These are phyloP conservation scores for Papilio elwesi DNA, from an alignment of 2,888 invertebrate genomes.

Conservation along the genomic window DNA sequence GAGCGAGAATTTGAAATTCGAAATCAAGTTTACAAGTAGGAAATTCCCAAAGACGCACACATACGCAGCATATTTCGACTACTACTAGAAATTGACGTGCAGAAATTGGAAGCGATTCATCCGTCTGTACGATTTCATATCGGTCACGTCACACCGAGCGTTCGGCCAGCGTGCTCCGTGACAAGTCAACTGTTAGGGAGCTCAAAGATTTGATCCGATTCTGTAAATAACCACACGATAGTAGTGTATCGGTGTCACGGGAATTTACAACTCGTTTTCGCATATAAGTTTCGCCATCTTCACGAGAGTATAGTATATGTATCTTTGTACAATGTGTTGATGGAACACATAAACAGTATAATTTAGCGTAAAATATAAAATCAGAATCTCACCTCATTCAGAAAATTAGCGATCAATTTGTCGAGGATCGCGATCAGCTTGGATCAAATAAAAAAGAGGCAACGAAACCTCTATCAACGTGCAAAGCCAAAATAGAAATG, in stretches of 20 bases:
- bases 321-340: too few species aligned
- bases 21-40: background rate
- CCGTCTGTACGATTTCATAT: slow-evolving; percentile 29
- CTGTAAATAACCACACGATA: slow-evolving; percentile 20
- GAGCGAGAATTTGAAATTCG: background rate
- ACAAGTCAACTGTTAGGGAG: slow-evolving; percentile 23
- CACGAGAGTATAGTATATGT: too few species aligned
- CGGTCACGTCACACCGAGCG: slow-evolving; percentile 25
- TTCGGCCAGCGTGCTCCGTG: slow-evolving; percentile 12
- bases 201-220: slow-evolving; percentile 26
- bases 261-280: too few species aligned
- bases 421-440: background rate
- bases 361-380: too few species aligned
- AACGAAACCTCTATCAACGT: background rate
- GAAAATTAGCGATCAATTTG: too few species aligned
- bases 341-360: too few species aligned
- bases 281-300: too few species aligned
- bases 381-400: too few species aligned
- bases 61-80: slow-evolving; percentile 16
- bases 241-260: background rate
- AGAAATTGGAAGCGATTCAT: slow-evolving; percentile 36
- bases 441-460: background rate
- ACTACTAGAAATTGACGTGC: slow-evolving; percentile 23
- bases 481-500: background rate
- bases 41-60: slow-evolving; percentile 20